Conservation (phyloP, 2,113 vertebrate species). For the Hyperoodon ampullatus region DNA sequence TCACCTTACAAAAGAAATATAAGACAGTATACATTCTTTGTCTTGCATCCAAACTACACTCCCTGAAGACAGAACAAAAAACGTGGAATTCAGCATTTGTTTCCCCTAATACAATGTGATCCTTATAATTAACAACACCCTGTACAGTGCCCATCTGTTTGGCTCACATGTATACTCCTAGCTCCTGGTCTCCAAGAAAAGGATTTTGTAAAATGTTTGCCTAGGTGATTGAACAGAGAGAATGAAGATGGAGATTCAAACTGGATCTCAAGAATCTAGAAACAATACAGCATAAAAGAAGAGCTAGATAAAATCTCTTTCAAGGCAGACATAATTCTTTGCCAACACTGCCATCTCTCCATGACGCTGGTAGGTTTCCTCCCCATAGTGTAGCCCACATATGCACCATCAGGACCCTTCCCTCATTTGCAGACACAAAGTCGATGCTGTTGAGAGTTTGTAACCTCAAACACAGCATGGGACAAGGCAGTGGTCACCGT, state of each 20-base stretch:
- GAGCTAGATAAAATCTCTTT: neutral
- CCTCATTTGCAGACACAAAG: neutral
- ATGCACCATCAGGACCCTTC: neutral
- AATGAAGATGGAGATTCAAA: neutral
- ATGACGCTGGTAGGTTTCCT: neutral
- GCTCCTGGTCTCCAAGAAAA: neutral
- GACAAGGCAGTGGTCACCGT: neutral
- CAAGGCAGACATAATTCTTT: neutral
- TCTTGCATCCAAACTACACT: neutral
- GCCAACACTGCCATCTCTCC: no score
- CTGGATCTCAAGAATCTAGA: neutral
- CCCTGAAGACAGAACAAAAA: neutral
- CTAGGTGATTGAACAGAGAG: neutral
- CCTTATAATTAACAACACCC: neutral
- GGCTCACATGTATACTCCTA: neutral
- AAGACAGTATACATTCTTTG: slow-evolving; percentile 46
- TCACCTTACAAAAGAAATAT: slow-evolving; percentile 38
- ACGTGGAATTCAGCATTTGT: neutral
- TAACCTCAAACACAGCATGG: neutral
- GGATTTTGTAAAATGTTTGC: neutral
- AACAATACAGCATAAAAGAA: neutral
- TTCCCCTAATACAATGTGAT: neutral
- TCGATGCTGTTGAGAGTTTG: neutral
- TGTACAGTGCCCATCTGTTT: neutral
- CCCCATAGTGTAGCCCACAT: neutral